phyloP scores from a whole-genome alignment of 1,140 invertebrate species.

The Papilio machaon region DNA sequence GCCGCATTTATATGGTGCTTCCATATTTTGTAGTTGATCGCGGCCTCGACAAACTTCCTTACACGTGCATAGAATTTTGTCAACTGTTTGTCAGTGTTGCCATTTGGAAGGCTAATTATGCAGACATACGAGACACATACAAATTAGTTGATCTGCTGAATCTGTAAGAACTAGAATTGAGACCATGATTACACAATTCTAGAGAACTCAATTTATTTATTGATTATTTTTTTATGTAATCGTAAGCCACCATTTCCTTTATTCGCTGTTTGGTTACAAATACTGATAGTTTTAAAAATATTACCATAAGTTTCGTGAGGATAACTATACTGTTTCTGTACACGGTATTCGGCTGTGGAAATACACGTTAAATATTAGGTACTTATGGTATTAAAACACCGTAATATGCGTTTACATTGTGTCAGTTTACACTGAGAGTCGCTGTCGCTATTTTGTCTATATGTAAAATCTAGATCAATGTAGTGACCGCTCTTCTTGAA shows the following conservation, averaged over 20 bases:
- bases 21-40: background rate
- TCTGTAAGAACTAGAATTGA: conserved; percentile 2
- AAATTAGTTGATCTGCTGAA: background rate
- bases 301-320: background rate
- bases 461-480: background rate
- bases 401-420: background rate
- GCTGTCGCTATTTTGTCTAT: background rate
- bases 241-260: background rate
- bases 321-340: background rate
- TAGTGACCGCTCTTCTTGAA: background rate
- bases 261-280: background rate
- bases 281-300: background rate
- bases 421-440: background rate
- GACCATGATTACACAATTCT: background rate
- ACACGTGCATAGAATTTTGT: conserved; percentile 14
- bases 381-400: background rate
- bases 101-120: conserved; percentile 17
- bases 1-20: background rate
- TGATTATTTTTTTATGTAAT: conserved; percentile 5
- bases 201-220: background rate
- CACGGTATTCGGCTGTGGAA: background rate
- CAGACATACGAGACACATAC: background rate
- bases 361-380: background rate
- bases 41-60: conserved; percentile 10
- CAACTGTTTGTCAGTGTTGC: conserved; percentile 1